Conservation (phyloP, 2,797 vertebrate species). For the Centroberyx gerrardi region DNA sequence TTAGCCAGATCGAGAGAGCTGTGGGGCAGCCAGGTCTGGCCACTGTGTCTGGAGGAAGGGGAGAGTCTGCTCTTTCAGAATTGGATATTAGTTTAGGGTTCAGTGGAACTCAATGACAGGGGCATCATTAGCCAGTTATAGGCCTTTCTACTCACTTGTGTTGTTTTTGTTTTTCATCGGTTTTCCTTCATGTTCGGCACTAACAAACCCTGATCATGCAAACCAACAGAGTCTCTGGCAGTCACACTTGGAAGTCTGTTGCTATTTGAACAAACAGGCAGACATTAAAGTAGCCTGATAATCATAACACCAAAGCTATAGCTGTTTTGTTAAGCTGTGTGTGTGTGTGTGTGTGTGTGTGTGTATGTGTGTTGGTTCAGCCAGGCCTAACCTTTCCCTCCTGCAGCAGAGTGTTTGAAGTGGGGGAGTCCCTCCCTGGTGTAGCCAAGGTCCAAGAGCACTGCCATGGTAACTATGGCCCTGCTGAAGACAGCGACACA, state of each 20-base stretch:
- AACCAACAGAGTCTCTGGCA: not conserved
- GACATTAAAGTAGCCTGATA: not conserved
- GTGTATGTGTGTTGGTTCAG: no score
- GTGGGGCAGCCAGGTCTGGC: constrained; percentile 51
- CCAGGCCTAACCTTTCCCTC: constrained; percentile 61
- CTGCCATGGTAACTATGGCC: constrained; percentile 79
- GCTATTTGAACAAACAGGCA: not conserved
- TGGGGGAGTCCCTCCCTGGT: constrained; percentile 57
- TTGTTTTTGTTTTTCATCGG: not conserved
- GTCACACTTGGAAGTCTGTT: not conserved
- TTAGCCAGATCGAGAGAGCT: constrained; percentile 59
- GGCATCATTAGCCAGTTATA: constrained; percentile 2
- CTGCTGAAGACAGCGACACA: constrained; percentile 47
- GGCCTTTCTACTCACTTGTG: not conserved
- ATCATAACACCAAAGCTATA: not conserved
- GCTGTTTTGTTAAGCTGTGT: not conserved
- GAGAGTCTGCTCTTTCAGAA: constrained; percentile 16
- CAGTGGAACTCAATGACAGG: constrained; percentile 14
- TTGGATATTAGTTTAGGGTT: constrained; percentile 20
- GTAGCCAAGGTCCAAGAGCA: constrained; percentile 75
- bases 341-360: no score
- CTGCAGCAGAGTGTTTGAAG: constrained; percentile 62
- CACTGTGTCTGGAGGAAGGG: constrained; percentile 51
- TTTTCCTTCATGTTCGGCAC: not conserved
- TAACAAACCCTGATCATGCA: constrained; percentile 14